These are phyloP conservation scores for Tiaroga cobitis DNA, from an alignment of 2,797 vertebrate species.

Conservation along the genomic window DNA sequence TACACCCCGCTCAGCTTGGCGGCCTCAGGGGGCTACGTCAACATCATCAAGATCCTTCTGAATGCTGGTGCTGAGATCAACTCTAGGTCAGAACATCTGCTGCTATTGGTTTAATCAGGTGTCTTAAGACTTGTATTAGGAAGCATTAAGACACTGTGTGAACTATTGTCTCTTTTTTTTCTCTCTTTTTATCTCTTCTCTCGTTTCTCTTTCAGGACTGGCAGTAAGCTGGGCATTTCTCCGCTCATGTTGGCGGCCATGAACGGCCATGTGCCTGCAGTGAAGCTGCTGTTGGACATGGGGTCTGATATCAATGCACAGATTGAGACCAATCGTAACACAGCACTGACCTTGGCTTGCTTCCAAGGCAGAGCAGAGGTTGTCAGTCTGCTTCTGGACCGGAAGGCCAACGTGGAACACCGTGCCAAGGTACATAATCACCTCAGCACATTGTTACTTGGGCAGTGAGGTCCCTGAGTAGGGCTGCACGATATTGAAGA, in stretches of 20 bases:
- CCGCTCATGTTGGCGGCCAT: constrained; percentile 98
- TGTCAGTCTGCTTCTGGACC: constrained; percentile 95
- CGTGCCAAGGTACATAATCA: constrained; percentile 89
- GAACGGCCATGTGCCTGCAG: constrained; percentile 97
- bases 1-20: constrained; percentile 98
- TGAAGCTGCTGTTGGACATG: constrained; percentile 97
- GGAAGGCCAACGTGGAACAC: constrained; percentile 98
- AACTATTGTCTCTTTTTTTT: background rate
- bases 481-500: background rate
- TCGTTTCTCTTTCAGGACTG: constrained; percentile 81
- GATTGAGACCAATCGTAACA: constrained; percentile 99
- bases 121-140: background rate
- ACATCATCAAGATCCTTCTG: constrained; percentile 99
- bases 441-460: background rate
- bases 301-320: constrained; percentile 99
- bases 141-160: background rate
- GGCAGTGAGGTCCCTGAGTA: background rate
- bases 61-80: constrained; percentile 99
- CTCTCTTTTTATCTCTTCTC: background rate
- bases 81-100: constrained; percentile 84
- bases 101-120: background rate
- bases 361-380: constrained; percentile 98
- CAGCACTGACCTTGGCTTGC: constrained; percentile 95
- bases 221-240: constrained; percentile 98
- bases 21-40: constrained; percentile 97